Evolutionary conservation across 2,797 vertebrate genomes (phyloP).

Genomic region (Acipenser ruthenus): DNA sequence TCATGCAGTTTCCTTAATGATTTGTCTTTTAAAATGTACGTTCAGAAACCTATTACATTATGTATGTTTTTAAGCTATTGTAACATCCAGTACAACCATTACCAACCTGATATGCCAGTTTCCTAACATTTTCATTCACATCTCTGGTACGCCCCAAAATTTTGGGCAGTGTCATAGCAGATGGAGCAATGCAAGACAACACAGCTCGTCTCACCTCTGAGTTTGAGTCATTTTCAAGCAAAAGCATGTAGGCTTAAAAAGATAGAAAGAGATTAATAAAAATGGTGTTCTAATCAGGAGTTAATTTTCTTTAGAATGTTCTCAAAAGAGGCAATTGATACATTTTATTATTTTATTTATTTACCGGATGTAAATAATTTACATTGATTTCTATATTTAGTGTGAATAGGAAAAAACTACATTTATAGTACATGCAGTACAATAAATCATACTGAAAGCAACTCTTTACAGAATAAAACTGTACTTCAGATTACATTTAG

Average conservation of each 20-base stretch:
- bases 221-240: slow-evolving; percentile 86
- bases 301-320: neutral
- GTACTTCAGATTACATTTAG: neutral
- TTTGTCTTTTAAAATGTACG: too few relatives aligned
- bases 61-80: too few relatives aligned
- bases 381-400: too few relatives aligned
- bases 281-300: neutral
- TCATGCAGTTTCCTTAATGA: too few relatives aligned
- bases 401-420: neutral
- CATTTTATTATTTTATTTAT: too few relatives aligned
- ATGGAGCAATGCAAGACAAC: slow-evolving; percentile 86
- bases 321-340: neutral
- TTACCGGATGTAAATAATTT: too few relatives aligned
- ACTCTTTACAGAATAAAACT: neutral
- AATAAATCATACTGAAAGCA: neutral
- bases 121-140: slow-evolving; percentile 83
- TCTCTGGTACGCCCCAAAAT: slow-evolving; percentile 83
- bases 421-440: neutral
- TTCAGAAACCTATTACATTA: too few relatives aligned
- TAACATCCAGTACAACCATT: too few relatives aligned
- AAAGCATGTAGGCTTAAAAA: slow-evolving; percentile 68
- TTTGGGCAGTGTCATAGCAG: slow-evolving; percentile 71
- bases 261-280: neutral
- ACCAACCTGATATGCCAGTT: slow-evolving; percentile 82
- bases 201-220: slow-evolving; percentile 86